Evolutionary conservation across 2,888 invertebrate genomes (phyloP).

Genomic region (Fissipunctia ypsillon): DNA sequence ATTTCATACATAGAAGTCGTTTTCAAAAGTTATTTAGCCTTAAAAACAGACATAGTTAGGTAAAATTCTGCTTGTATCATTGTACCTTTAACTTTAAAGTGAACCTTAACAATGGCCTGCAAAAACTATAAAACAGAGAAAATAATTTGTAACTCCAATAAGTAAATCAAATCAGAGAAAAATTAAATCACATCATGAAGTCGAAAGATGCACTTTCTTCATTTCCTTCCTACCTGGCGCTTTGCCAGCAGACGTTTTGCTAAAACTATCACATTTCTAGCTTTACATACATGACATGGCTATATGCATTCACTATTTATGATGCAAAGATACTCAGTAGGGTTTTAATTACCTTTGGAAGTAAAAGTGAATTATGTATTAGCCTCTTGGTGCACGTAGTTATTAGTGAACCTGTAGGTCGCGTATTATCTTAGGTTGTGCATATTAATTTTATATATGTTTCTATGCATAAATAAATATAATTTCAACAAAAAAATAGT

Average conservation of each 20-base stretch:
- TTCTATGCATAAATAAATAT: too few species aligned
- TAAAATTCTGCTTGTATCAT: too few species aligned
- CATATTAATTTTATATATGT: neutral
- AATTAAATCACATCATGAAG: slow-evolving; percentile 34
- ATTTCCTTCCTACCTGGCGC: slow-evolving; percentile 49
- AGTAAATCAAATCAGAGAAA: slow-evolving; percentile 33
- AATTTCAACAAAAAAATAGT: neutral
- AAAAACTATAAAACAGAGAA: too few species aligned
- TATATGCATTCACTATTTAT: slow-evolving; percentile 41
- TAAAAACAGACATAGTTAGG: too few species aligned
- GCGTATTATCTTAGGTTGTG: neutral
- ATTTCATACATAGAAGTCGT: too few species aligned
- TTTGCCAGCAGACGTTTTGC: slow-evolving; percentile 34
- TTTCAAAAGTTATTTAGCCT: too few species aligned
- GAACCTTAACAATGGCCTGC: too few species aligned
- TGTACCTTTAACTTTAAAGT: too few species aligned
- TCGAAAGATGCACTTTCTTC: slow-evolving; percentile 19
- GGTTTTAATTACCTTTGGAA: slow-evolving; percentile 29
- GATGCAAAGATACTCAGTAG: slow-evolving; percentile 3
- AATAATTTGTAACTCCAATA: too few species aligned
- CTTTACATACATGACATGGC: slow-evolving; percentile 17
- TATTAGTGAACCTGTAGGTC: neutral
- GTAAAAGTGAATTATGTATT: slow-evolving; percentile 31
- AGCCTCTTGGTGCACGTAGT: neutral
- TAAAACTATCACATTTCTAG: slow-evolving; percentile 54